Evolutionary conservation across 2,797 vertebrate genomes (phyloP).

Genomic region (Sebastolobus altivelis): DNA sequence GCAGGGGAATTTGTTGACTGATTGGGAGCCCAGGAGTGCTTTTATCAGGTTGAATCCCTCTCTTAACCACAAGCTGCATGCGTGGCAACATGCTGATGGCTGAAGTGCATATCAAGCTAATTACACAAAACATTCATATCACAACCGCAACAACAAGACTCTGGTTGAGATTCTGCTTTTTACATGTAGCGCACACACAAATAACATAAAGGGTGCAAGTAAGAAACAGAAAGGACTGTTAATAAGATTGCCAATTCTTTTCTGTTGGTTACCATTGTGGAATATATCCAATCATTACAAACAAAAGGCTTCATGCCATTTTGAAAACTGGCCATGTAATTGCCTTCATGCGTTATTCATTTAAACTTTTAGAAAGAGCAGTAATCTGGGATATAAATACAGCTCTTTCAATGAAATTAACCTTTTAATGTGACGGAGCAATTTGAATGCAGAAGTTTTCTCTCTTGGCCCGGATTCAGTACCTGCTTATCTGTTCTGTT

Average conservation of each 20-base stretch:
- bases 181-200: neutral
- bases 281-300: conserved; percentile 35
- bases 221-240: conserved; percentile 22
- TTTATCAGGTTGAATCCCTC: neutral
- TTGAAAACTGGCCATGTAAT: conserved; percentile 32
- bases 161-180: conserved; percentile 22
- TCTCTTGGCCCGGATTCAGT: conserved; percentile 23
- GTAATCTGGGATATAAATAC: conserved; percentile 26
- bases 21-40: neutral
- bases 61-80: neutral
- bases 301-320: conserved; percentile 36
- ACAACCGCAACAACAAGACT: neutral
- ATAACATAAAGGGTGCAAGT: conserved; percentile 1
- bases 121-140: conserved; percentile 22
- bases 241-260: conserved; percentile 13
- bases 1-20: neutral
- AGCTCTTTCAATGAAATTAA: conserved; percentile 46
- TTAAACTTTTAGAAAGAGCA: conserved; percentile 38
- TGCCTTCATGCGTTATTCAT: conserved; percentile 14
- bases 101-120: conserved; percentile 17
- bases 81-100: conserved; percentile 1
- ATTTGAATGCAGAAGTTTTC: conserved; percentile 21
- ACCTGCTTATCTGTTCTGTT: conserved; percentile 28
- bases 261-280: neutral
- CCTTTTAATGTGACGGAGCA: conserved; percentile 26